Base-by-base conservation (phyloP, 2,888 invertebrate species). In the Nymphalis polychloros region DNA sequence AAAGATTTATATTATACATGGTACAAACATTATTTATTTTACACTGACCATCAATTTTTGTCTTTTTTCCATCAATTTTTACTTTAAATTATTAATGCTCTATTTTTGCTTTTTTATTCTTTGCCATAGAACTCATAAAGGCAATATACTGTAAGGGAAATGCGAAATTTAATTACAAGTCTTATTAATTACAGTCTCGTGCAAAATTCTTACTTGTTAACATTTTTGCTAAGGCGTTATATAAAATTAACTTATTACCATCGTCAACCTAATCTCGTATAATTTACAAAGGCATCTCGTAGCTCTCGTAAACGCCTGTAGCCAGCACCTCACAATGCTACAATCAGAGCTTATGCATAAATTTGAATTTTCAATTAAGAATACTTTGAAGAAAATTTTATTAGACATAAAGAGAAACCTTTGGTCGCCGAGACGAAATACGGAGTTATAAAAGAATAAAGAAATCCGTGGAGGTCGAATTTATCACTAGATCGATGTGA, bases 301-400 rank as follows among this genome's bases (percentile, higher is more conserved):
- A 59, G 64, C 66, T 85, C 82, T 86, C 84, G 83, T 86, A 84
- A 89, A 84, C 79, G 87, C 81, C 79, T 81, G 79, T 76, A 75
- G 73, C 73, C 74, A 75, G 74, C 75, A 75, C 75, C 82, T 79
- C 82, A 82, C 82, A 76, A 75, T 84, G 81, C 84, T 83, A 89
- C 88, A 92, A 92, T 92, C 91, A 92, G 89, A 90, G 88, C 90
- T 92, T 91, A 92, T 92, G 92, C 92, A 92, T 92, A 92, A 92
- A 92, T 92, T 92, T 92, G 88, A 92, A 92, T 92, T 92, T 92
- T 90, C 92, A 92, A 92, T 91, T 91, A 91, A 87, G 88, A 83
- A 88, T 87, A 90, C 89, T 91, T 89, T 90, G 88, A 88, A 90
- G 90, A 87, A 90, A 90, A 92, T 89, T 91, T 90, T 92, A 91